Conservation (phyloP, 2,113 vertebrate species). For the Toxostoma redivivum region DNA sequence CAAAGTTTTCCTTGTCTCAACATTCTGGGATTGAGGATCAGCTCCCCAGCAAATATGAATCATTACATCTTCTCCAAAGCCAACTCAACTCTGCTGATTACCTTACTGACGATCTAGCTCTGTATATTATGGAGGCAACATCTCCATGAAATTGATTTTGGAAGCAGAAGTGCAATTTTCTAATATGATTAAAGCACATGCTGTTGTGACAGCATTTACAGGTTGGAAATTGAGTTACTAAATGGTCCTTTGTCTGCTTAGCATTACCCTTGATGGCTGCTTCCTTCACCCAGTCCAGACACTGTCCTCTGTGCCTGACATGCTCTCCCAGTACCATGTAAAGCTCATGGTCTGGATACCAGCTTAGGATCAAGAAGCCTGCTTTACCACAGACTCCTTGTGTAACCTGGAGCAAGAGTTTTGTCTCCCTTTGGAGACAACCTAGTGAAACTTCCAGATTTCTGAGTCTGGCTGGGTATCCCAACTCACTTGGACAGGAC, state of each 20-base stretch:
- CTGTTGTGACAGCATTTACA: slow-evolving; percentile 20
- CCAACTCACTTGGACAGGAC: background rate
- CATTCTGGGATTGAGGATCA: background rate
- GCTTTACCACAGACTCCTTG: background rate
- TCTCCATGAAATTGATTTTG: slow-evolving; percentile 48
- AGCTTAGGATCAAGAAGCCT: background rate
- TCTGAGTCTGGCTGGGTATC: background rate
- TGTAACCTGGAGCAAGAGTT: background rate
- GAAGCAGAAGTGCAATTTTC: slow-evolving; percentile 33
- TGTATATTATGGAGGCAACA: background rate
- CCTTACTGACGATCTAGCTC: slow-evolving; percentile 19
- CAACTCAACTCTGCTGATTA: slow-evolving; percentile 10
- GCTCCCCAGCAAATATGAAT: slow-evolving; percentile 3
- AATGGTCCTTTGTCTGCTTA: background rate
- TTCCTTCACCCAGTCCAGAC: background rate
- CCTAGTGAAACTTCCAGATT: background rate
- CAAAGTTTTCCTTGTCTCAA: background rate
- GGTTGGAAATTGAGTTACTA: background rate
- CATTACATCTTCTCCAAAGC: slow-evolving; percentile 12
- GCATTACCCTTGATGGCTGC: background rate
- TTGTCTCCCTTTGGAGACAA: background rate
- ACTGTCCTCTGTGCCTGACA: background rate
- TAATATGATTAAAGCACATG: slow-evolving; percentile 24
- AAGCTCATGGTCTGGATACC: background rate
- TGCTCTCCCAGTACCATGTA: background rate